phyloP scores from a whole-genome alignment of 1,140 invertebrate species.

The Heliothis subflexa region DNA sequence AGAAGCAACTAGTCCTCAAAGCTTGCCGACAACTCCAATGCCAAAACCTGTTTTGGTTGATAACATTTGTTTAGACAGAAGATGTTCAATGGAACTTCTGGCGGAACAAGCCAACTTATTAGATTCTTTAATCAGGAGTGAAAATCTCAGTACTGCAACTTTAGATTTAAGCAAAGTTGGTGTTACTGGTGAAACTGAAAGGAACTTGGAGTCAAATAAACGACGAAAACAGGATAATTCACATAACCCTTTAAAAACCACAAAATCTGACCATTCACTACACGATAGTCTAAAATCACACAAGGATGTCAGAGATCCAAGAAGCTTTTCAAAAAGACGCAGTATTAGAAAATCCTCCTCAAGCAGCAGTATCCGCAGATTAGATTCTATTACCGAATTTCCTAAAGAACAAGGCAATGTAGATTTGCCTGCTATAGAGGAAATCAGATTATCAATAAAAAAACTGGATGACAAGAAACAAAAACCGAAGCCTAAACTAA shows the following conservation, averaged over 20 bases:
- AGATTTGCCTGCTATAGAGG: conserved; percentile 63
- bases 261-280: conserved; percentile 83
- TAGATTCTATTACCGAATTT: conserved; percentile 83
- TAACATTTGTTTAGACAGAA: conserved; percentile 74
- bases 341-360: conserved; percentile 83
- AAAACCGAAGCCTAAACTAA: conserved; percentile 79
- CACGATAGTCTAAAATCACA: conserved; percentile 68
- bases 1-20: conserved; percentile 42
- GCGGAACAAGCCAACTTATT: conserved; percentile 85
- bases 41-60: conserved; percentile 55
- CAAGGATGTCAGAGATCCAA: conserved; percentile 57
- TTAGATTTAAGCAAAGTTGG: conserved; percentile 85
- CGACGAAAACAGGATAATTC: conserved; percentile 61
- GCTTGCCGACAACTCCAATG: conserved; percentile 44
- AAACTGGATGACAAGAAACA: conserved; percentile 63
- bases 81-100: conserved; percentile 85
- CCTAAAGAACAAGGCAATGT: conserved; percentile 62
- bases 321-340: conserved; percentile 66
- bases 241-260: conserved; percentile 74
- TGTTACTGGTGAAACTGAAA: conserved; percentile 50
- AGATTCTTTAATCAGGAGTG: conserved; percentile 84
- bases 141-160: conserved; percentile 83
- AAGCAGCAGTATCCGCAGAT: conserved; percentile 73
- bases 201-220: conserved; percentile 53
- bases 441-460: conserved; percentile 57